Evolutionary conservation across 1,140 invertebrate species (phyloP).

Genomic region (Aricia agestis): DNA sequence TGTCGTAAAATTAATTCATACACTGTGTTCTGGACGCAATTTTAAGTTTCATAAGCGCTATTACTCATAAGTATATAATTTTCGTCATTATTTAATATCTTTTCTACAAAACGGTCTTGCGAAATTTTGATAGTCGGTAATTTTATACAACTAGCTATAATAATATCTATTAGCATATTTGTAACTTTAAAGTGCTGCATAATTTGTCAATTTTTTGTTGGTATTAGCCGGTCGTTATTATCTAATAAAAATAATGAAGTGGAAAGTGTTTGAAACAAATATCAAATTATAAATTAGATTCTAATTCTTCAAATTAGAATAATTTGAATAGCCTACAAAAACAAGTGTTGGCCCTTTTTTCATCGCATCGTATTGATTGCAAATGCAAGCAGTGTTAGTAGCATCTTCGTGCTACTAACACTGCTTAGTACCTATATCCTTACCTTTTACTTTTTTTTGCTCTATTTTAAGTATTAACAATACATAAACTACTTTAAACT

Average conservation of each 20-base stretch:
- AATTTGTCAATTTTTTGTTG: neutral
- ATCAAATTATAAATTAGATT: no score
- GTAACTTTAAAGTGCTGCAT: neutral
- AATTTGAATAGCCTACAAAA: no score
- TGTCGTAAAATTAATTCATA: constrained; percentile 39
- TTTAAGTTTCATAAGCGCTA: constrained; percentile 30
- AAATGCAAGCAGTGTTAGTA: no score
- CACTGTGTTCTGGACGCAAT: constrained; percentile 29
- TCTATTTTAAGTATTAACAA: no score
- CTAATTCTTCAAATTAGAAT: no score
- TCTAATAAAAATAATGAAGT: no score
- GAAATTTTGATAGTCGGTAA: neutral
- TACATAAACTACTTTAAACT: neutral
- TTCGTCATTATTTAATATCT: neutral
- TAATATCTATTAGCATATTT: neutral
- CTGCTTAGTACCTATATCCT: no score
- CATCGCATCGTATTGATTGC: no score
- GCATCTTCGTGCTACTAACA: no score
- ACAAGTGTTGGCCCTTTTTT: no score
- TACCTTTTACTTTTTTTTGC: no score
- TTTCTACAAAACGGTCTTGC: neutral
- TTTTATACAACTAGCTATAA: neutral
- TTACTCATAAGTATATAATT: constrained; percentile 9
- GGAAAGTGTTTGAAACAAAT: no score
- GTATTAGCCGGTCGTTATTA: neutral